A percentile compares a stretch with the other conserved stretches of the same genome.
phyloP scores from a whole-genome alignment of 2,797 vertebrate species.

The Staurois parvus region DNA sequence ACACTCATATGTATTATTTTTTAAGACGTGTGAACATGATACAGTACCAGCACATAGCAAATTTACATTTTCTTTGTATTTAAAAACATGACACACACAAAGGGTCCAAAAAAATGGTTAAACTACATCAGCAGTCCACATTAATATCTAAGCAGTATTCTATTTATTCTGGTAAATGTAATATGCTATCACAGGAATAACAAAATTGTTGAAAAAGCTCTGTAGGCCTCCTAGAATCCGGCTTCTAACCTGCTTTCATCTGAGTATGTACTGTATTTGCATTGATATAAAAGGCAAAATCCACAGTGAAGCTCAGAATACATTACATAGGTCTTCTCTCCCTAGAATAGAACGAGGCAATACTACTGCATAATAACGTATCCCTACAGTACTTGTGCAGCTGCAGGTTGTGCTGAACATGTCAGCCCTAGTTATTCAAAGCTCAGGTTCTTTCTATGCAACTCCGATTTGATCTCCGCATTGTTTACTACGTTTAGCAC shows the following conservation, averaged over 20 bases:
- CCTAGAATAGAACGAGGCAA: not conserved
- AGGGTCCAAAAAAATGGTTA: not conserved
- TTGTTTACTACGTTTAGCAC: not conserved
- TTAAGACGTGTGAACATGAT: not conserved
- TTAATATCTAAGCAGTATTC: not conserved
- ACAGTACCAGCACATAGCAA: not conserved
- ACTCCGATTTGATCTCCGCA: not conserved
- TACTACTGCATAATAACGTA: not conserved
- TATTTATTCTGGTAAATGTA: not conserved
- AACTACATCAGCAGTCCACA: not conserved
- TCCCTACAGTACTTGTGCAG: not conserved
- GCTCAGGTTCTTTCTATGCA: not conserved
- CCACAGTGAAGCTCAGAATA: too few relatives aligned
- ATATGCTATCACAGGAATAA: not conserved
- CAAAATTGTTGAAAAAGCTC: not conserved
- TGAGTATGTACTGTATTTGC: too few relatives aligned
- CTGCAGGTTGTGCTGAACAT: not conserved
- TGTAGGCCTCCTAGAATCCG: too few relatives aligned
- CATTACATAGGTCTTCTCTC: too few relatives aligned
- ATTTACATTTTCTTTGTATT: not conserved
- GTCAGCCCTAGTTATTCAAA: not conserved
- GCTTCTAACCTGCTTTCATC: too few relatives aligned
- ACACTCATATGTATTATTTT: too few relatives aligned
- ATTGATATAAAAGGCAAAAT: not conserved
- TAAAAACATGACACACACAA: not conserved